Evolutionary conservation across 2,888 invertebrate species (phyloP), one percentile per base, ranked within the genome.

Genomic region (Zygothrica quintamaculata): DNA sequence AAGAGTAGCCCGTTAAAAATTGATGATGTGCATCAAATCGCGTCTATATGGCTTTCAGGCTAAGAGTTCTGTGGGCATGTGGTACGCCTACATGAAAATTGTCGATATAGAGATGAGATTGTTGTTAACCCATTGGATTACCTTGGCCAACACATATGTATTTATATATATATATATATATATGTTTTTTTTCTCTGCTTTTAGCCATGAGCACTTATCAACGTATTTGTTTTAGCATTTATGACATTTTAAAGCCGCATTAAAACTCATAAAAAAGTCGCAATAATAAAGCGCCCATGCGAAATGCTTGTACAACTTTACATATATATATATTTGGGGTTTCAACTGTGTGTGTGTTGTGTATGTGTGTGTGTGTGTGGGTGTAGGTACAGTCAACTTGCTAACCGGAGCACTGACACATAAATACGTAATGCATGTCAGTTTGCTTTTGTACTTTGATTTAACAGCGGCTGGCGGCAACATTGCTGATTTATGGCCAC

Each of bases 381-480:
- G 52, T 46, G 57, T 26, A 33, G 56, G 56, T 60, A 65, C 72
- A 69, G 68, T 58, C 40, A 60, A 65, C 69, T 61, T 72, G 72
- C 53, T 65, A 68, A 69, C 69, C 72, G 43, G 65, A 65, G 73
- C 65, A 58, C 66, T 57, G 56, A 65, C 65, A 73, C 62, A 80
- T 76, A 82, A 80, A 82, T 81, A 76, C 68, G 66, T 82, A 77
- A 82, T 80, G 77, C 76, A 71, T 74, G 82, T 82, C 80, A 76
- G 80, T 82, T 80, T 82, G 77, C 76, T 69, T 82, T 80, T 69
- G 76, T 55, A 74, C 80, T 82, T 82, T 82, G 80, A 81, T 82
- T 82, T 81, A 77, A 74, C 76, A 80, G 71, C 77, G 51, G 43
- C 58, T 68, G 68, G 55, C 39, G 51, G 67, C 67, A 52, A 29